phyloP scores from a whole-genome alignment of 2,797 vertebrate genomes.

The Pempheris klunzingeri region DNA sequence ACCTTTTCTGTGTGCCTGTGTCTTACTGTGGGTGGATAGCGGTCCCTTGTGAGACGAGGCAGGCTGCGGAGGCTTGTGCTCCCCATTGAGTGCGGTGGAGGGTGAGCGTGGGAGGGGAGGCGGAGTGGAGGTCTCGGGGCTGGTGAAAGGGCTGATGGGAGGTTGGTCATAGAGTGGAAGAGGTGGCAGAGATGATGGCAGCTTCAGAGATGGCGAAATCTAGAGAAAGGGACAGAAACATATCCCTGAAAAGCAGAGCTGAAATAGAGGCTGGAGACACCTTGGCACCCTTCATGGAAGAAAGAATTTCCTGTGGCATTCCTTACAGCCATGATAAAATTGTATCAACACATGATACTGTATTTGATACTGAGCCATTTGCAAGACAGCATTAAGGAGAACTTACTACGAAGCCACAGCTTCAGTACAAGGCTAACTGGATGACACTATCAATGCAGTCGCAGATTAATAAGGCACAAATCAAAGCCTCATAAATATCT shows the following conservation, averaged over 20 bases:
- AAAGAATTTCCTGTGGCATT: no score
- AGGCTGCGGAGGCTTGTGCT: conserved; percentile 83
- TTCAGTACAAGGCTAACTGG: not conserved
- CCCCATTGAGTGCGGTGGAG: conserved; percentile 89
- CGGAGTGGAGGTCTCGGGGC: conserved; percentile 90
- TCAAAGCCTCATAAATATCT: not conserved
- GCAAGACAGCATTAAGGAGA: no score
- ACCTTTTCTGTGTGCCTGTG: not conserved
- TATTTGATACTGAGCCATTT: no score
- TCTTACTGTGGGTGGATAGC: conserved; percentile 81
- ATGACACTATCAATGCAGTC: not conserved
- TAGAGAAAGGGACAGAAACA: conserved; percentile 55
- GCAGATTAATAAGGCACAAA: not conserved
- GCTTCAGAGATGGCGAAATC: conserved; percentile 90
- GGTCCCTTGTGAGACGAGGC: conserved; percentile 76
- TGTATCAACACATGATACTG: no score
- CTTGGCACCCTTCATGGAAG: no score
- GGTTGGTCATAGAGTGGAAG: conserved; percentile 96
- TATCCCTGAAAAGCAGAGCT: not conserved
- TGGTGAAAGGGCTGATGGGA: conserved; percentile 91
- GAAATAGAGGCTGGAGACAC: no score
- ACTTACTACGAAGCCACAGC: no score
- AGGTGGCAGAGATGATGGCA: conserved; percentile 89
- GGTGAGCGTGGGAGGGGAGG: conserved; percentile 93
- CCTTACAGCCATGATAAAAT: no score